Evolutionary conservation across 2,888 invertebrate genomes (phyloP), one percentile per base, ranked within the genome.

Genomic region (Osmoderma eremita): DNA sequence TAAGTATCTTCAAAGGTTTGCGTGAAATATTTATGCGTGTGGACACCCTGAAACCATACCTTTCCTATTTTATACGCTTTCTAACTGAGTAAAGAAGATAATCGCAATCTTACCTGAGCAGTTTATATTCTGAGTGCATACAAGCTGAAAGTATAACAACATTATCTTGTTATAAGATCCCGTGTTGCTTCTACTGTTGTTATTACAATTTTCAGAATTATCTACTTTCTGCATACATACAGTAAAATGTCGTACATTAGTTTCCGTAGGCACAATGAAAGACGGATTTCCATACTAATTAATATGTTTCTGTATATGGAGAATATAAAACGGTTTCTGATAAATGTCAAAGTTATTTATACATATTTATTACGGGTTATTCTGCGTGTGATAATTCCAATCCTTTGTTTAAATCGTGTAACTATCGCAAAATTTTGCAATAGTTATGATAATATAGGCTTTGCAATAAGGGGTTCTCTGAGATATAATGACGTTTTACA

Each of bases 61-160:
- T 30, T 8, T 30, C 6, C 6, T 30, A 30, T 30, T 24, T 36
- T 53, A 36, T 36, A 53, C 36, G 53, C 53, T 53, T 53, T 53
- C 53, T 53, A 53, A 38, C 53, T 12, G 15, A 30, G 17, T 13
- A 53, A 53, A 36, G n/a, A 6, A 13, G 53, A 36, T 30, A 17
- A 17, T 53, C 18, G 36, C 36, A 53, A 10, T 53, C 13, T 15
- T 53, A 36, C 36, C 50, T 50, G 50, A 8, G 13, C 5, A 24
- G 13, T 53, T 36, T 38, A 12, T 36, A 53, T 53, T 53, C 17
- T 53, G 17, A 53, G 17, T 30, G 30, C 30, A 30, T 30, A 18
- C 15, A 53, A 53, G 24, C 30, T 20, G 30, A 51, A 30, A 51
- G 30, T 51, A 30, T 24, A 51, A 20, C 6, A 24, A 24, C 24